Evolutionary conservation across 2,888 invertebrate genomes (phyloP), one percentile per base, ranked within the genome.

Genomic region (Philaethria dido): DNA sequence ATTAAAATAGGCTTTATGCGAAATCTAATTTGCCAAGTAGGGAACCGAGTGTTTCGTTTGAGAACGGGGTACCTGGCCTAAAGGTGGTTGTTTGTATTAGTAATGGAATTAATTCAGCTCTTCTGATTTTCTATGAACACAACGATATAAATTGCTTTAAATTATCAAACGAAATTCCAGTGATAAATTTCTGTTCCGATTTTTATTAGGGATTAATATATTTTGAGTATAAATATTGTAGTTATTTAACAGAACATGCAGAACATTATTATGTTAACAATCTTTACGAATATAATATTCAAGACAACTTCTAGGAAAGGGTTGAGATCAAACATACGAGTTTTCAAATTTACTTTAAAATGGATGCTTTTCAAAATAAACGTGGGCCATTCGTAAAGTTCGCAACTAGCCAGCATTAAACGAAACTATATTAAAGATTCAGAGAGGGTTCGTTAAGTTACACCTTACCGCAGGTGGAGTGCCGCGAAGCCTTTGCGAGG

Each of bases 1-100:
- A 92, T 92, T 92, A 92, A 92, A 92, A 90, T 88, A 91, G 91
- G 90, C 89, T 91, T 89, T 89, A 89, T 89, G 82, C 85, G 83
- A 90, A 91, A 92, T 92, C 89, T 89, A 90, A 92, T 92, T 92
- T 92, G 84, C 82, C 84, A 88, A 91, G 87, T 82, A 85, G 84
- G 84, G 87, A 80, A 82, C 81, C 78, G 81, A 77, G 80, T 79
- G 83, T 75, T 79, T 80, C 85, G 85, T 83, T 86, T 83, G 86
- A 83, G 79, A 85, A 82, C 77, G 77, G 78, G 78, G 79, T 80
- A 81, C 83, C 84, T 82, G 76, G 71, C 74, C 78, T 78, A 71
- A 72, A 85, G 86, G 83, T 81, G 80, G 81, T 80, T 88, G 85
- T 90, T 91, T 91, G 85, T 86, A 86, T 85, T 88, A 81, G 83